Evolutionary conservation across 53 echinoderm and acorn worm species (phyloP).

Genomic region (Crossaster papposus): DNA sequence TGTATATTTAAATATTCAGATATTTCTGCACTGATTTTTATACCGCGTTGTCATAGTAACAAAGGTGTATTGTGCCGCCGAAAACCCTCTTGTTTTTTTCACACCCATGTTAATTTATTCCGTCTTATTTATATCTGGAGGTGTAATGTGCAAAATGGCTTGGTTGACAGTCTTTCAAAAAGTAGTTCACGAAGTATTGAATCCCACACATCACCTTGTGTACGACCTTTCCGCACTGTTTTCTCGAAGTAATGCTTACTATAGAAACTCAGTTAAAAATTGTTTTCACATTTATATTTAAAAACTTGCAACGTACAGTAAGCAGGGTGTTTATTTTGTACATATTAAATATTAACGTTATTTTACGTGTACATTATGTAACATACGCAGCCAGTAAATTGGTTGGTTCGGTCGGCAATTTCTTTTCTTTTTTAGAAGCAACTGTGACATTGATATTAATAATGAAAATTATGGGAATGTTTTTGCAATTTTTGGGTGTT

Average conservation of each 20-base stretch:
- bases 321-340: constrained; percentile 64
- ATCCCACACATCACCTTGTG: constrained; percentile 33
- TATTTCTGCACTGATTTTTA: constrained; percentile 39
- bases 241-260: constrained; percentile 34
- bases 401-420: constrained; percentile 31
- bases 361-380: constrained; percentile 65
- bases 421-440: constrained; percentile 55
- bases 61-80: background rate
- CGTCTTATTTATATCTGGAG: background rate
- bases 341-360: constrained; percentile 35
- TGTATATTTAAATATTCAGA: constrained; percentile 32
- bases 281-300: constrained; percentile 59
- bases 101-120: background rate
- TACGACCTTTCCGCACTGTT: constrained; percentile 13
- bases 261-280: background rate
- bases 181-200: constrained; percentile 4
- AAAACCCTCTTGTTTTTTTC: background rate
- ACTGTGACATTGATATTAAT: constrained; percentile 19
- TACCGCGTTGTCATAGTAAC: constrained; percentile 34
- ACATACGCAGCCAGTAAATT: constrained; percentile 51
- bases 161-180: constrained; percentile 37
- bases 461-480: constrained; percentile 49
- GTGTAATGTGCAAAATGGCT: constrained; percentile 2
- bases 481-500: constrained; percentile 62
- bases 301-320: constrained; percentile 41